Evolutionary conservation across 2,888 invertebrate genomes (phyloP).

Genomic region (Dorcus parallelipipedus): DNA sequence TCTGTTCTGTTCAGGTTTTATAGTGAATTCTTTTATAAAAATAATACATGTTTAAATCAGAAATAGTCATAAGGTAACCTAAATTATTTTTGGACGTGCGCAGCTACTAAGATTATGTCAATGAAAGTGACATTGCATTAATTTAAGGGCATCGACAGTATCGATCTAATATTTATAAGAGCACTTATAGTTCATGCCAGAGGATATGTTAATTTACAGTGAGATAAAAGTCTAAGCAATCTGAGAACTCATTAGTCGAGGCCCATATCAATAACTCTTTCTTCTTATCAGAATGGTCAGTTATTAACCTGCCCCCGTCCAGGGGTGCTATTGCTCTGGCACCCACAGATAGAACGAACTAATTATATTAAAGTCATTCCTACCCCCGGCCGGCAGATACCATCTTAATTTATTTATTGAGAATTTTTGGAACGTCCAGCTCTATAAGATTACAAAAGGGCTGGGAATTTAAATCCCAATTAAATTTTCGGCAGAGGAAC

Average conservation of each 20-base stretch:
- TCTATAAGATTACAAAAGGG: neutral
- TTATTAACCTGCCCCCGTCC: conserved; percentile 15
- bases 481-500: neutral
- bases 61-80: no score
- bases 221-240: conserved; percentile 18
- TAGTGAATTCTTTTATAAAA: no score
- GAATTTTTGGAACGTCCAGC: neutral
- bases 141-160: neutral
- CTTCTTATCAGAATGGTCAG: conserved; percentile 19
- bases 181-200: conserved; percentile 3
- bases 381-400: conserved; percentile 15
- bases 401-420: conserved; percentile 17
- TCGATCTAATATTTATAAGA: neutral
- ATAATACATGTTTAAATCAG: no score
- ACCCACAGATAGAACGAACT: conserved; percentile 23
- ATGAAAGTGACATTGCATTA: no score
- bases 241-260: conserved; percentile 25
- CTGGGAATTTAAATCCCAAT: neutral
- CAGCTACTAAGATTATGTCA: no score
- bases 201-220: conserved; percentile 19
- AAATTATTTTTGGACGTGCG: no score
- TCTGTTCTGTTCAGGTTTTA: no score
- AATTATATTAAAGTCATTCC: conserved; percentile 23
- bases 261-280: conserved; percentile 26
- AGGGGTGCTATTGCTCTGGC: conserved; percentile 9